Base-by-base conservation (phyloP, 2,888 invertebrate species). In the Ariolimax columbianus region DNA sequence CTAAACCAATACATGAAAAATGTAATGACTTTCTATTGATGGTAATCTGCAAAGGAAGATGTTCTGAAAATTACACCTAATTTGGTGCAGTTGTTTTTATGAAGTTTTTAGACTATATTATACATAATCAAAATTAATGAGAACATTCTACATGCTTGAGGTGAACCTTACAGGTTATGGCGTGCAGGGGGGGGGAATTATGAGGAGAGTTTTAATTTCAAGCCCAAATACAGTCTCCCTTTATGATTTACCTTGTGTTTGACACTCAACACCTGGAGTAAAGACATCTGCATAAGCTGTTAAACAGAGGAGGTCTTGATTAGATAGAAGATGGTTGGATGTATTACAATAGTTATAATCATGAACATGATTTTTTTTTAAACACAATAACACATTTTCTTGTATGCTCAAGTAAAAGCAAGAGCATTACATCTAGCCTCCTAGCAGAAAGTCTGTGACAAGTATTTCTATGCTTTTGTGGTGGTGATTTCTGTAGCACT, bases 211-310 rank as follows among this genome's bases (percentile, higher is more conserved):
- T 75, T 38, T 33, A 23, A 43, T 9, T 66, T 23, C 17, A 55
- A 63, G 30, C 33, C 66, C 19, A 59, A 55, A 40, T 7, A 17
- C 30, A 59, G 59, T 47, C 70, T 55, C 63, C 40, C 9, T 77
- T 59, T 59, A 19, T 40, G 51, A n/a, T 68, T 87, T 87, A 87
- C 87, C 87, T 87, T 73, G 82, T 73, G 70, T 81, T 43, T 68
- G 81, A 83, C 77, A 83, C 19, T 86, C 87, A 77, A 85, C 14
- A 36, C 81, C 85, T 26, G 88, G 88, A 51, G 87, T 85, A 86
- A 88, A 88, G n/a, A 88, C 88, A 75, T 88, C 88, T 19, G 85
- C 73, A 47, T 83, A 77, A 55, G 68, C 82, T 82, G 82, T 43
- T 38, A 77, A 51, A 83, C 78, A 78, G n/a, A 73, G 33, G 30